These are phyloP conservation scores for Anarrhichthys ocellatus DNA, from an alignment of 2,113 vertebrate genomes.

Conservation along the genomic window DNA sequence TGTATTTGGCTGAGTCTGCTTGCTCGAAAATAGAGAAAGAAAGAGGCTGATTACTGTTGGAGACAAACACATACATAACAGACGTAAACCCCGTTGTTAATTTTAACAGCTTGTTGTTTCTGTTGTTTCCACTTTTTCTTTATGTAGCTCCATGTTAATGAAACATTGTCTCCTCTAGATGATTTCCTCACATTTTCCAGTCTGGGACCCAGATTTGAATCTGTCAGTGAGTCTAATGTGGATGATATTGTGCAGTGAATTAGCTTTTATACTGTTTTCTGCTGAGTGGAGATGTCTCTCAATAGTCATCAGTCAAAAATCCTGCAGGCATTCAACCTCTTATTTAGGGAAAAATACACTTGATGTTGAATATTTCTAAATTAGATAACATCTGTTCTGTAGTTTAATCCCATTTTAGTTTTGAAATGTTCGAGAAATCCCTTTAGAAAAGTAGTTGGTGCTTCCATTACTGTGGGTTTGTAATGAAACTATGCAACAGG, in stretches of 20 bases:
- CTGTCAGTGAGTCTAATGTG: background rate
- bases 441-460: background rate
- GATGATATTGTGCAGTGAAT: background rate
- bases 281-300: background rate
- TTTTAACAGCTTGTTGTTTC: slow-evolving; percentile 10
- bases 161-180: background rate
- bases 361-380: background rate
- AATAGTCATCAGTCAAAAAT: background rate
- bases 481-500: background rate
- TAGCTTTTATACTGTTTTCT: background rate
- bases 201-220: background rate
- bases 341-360: too few relatives aligned
- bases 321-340: background rate
- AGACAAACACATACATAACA: slow-evolving; percentile 31
- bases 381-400: background rate
- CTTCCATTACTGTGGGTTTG: slow-evolving; percentile 1
- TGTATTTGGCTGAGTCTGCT: slow-evolving; percentile 67
- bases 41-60: slow-evolving; percentile 22
- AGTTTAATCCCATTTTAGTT: background rate
- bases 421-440: background rate
- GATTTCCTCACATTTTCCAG: background rate
- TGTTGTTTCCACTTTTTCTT: background rate
- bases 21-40: slow-evolving; percentile 47
- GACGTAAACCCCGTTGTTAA: background rate
- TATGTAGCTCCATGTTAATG: background rate